phyloP scores from a whole-genome alignment of 2,113 vertebrate genomes.

The Nanorana parkeri region DNA sequence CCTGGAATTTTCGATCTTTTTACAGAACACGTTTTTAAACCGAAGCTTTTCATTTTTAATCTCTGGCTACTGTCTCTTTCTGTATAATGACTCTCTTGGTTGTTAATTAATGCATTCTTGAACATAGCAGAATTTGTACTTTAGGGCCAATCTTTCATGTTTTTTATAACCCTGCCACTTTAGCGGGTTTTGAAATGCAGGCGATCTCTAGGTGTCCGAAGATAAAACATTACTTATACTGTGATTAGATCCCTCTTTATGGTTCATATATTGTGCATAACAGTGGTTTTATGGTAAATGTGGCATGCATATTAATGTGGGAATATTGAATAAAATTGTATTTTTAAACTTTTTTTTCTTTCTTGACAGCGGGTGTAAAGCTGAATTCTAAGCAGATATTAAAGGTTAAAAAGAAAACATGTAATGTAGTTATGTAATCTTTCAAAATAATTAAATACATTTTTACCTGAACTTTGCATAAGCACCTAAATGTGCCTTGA shows the following conservation, averaged over 20 bases:
- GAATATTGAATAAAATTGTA: slow-evolving; percentile 8
- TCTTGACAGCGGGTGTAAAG: no score
- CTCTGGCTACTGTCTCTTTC: background rate
- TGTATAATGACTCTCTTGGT: slow-evolving; percentile 34
- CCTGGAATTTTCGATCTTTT: background rate
- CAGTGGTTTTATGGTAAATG: slow-evolving; percentile 20
- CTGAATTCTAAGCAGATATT: no score
- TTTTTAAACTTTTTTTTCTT: slow-evolving; percentile 27
- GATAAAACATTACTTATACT: slow-evolving; percentile 43
- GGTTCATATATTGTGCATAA: slow-evolving; percentile 35
- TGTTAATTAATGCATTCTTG: slow-evolving; percentile 37
- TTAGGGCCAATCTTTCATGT: slow-evolving; percentile 41
- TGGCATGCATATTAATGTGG: slow-evolving; percentile 22
- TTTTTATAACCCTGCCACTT: slow-evolving; percentile 36
- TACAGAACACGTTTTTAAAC: background rate
- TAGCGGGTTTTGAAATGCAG: slow-evolving; percentile 27
- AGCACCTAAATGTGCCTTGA: no score
- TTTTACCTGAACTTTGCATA: no score
- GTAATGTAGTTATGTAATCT: no score
- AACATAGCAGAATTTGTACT: slow-evolving; percentile 18
- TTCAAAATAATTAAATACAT: no score
- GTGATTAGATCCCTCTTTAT: slow-evolving; percentile 40
- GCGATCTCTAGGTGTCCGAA: slow-evolving; percentile 17
- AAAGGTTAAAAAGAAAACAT: no score
- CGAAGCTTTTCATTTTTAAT: background rate